Evolutionary conservation across 2,888 invertebrate species (phyloP).

Genomic region (Neria commutata): DNA sequence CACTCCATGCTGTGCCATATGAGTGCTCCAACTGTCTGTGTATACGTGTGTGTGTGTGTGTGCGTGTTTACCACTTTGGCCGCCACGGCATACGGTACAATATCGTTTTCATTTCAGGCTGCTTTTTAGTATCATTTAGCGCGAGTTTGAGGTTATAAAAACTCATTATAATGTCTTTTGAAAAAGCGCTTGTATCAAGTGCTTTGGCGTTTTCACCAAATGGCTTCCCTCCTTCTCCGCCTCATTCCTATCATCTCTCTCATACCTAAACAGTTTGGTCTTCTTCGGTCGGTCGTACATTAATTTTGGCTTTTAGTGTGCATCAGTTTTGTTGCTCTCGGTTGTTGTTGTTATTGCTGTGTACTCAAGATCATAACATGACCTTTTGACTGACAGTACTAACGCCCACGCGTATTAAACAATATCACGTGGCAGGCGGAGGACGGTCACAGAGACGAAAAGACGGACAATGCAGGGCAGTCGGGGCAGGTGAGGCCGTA

Average conservation of each 20-base stretch:
- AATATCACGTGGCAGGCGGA: too few species aligned
- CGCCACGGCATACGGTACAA: too few species aligned
- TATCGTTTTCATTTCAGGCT: background rate
- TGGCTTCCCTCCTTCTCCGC: constrained; percentile 17
- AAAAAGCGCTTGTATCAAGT: constrained; percentile 54
- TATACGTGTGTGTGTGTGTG: background rate
- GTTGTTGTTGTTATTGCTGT: constrained; percentile 26
- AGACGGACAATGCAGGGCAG: too few species aligned
- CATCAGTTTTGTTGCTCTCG: constrained; percentile 18
- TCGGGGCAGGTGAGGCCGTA: background rate
- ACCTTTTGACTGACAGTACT: constrained; percentile 58
- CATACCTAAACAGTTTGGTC: constrained; percentile 1
- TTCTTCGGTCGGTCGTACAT: background rate
- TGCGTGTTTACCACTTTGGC: background rate
- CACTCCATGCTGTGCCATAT: constrained; percentile 8
- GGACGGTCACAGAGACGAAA: too few species aligned
- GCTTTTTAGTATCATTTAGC: constrained; percentile 26
- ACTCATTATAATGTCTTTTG: constrained; percentile 55
- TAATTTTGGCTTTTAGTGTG: constrained; percentile 27
- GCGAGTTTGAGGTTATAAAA: constrained; percentile 53
- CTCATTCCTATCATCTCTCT: constrained; percentile 8
- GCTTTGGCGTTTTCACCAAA: constrained; percentile 37
- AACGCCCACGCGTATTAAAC: constrained; percentile 53
- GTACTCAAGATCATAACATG: constrained; percentile 55
- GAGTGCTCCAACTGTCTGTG: background rate